phyloP scores from a whole-genome alignment of 2,888 invertebrate genomes.

The Agrotis ipsilon region DNA sequence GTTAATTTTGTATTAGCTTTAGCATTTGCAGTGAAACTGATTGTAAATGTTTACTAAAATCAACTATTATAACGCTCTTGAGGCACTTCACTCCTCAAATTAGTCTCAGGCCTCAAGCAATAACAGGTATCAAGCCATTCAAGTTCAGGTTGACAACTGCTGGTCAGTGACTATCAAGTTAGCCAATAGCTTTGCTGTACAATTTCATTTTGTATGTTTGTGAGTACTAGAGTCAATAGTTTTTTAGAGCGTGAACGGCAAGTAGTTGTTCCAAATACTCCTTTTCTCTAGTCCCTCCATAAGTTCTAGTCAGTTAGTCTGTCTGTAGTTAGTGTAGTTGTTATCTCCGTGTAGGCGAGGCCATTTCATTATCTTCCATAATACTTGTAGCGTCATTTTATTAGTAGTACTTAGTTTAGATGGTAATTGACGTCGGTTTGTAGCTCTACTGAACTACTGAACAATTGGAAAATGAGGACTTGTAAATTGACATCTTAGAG shows the following conservation, averaged over 20 bases:
- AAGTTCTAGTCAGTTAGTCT: slow-evolving; percentile 78
- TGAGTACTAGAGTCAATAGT: slow-evolving; percentile 8
- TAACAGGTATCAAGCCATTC: too few species aligned
- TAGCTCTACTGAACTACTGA: slow-evolving; percentile 60
- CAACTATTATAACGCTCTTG: too few species aligned
- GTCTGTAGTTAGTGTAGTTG: slow-evolving; percentile 70
- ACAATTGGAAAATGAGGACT: slow-evolving; percentile 29
- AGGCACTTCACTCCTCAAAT: too few species aligned
- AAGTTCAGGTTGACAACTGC: too few species aligned
- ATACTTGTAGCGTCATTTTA: slow-evolving; percentile 82
- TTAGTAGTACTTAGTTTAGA: slow-evolving; percentile 78
- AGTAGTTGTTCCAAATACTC: slow-evolving; percentile 76
- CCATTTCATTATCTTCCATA: slow-evolving; percentile 86
- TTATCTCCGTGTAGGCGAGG: slow-evolving; percentile 86
- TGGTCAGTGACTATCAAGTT: too few species aligned
- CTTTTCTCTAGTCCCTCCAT: slow-evolving; percentile 88
- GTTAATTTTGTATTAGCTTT: too few species aligned
- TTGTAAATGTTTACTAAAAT: too few species aligned
- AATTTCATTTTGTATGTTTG: too few species aligned
- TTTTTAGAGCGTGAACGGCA: slow-evolving; percentile 60
- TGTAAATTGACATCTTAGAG: not conserved
- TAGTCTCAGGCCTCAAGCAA: too few species aligned
- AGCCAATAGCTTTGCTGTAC: too few species aligned
- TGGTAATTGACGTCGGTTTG: slow-evolving; percentile 65
- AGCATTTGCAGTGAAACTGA: too few species aligned